phyloP scores from a whole-genome alignment of 37 sponge, comb jelly and placozoan species.

The Hexactinellida sp. region DNA sequence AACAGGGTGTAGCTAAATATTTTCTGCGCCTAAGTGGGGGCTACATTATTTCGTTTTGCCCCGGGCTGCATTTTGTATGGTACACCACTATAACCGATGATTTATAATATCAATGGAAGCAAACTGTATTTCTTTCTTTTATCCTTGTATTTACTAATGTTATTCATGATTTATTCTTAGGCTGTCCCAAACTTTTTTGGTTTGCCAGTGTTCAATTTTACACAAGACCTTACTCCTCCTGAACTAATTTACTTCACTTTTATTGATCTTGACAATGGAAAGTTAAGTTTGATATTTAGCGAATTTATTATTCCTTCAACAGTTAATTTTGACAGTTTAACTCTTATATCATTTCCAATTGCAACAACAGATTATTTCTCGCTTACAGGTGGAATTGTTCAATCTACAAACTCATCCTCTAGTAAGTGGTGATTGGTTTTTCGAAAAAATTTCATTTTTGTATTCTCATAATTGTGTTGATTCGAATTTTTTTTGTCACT shows the following conservation, averaged over 20 bases:
- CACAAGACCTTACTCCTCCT: not conserved
- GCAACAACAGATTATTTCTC: not conserved
- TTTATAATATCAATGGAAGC: too few relatives aligned
- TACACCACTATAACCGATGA: not conserved
- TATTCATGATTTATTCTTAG: not conserved
- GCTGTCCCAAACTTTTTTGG: not conserved
- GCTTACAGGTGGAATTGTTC: not conserved
- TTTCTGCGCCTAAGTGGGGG: too few relatives aligned
- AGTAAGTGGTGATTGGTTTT: too few relatives aligned
- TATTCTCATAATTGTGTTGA: too few relatives aligned
- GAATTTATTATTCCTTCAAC: not conserved
- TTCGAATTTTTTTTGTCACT: too few relatives aligned
- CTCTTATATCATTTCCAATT: not conserved
- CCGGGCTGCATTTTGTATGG: not conserved
- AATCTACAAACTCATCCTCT: not conserved
- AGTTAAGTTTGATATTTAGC: not conserved
- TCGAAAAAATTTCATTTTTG: too few relatives aligned
- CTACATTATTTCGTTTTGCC: too few relatives aligned
- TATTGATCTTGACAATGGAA: not conserved
- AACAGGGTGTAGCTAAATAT: too few relatives aligned
- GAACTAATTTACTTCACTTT: not conserved
- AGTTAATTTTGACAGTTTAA: not conserved
- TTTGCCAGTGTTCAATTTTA: not conserved
- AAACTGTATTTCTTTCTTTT: too few relatives aligned
- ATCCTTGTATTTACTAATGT: too few relatives aligned